phyloP scores from a whole-genome alignment of 2,797 vertebrate genomes.

The Hyperoplus lanceolatus region DNA sequence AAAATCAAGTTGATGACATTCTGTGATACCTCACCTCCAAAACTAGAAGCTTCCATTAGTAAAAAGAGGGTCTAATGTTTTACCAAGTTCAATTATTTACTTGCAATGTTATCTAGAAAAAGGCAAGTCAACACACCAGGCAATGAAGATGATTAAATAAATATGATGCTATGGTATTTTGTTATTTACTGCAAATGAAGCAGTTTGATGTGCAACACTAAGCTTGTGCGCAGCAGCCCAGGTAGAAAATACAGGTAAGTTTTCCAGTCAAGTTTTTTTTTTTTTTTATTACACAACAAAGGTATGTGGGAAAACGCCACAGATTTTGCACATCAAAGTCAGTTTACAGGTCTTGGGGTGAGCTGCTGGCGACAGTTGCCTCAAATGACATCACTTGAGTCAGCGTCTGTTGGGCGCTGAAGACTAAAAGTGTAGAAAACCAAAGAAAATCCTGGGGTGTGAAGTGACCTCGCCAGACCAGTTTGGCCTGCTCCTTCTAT shows the following conservation, averaged over 20 bases:
- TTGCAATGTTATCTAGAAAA: constrained; percentile 3
- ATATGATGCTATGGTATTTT: background rate
- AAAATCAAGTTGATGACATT: background rate
- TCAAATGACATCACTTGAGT: background rate
- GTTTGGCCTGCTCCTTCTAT: background rate
- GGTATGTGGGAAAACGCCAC: background rate
- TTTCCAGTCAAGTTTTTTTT: background rate
- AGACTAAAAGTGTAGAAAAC: background rate
- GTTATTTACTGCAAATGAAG: background rate
- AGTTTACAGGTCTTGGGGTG: background rate
- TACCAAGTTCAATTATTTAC: no score
- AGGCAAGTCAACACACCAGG: constrained; percentile 19
- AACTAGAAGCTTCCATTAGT: background rate
- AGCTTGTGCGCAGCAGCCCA: constrained; percentile 4
- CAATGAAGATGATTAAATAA: background rate
- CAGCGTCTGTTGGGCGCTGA: background rate
- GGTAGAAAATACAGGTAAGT: constrained; percentile 23
- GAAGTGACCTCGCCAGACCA: background rate
- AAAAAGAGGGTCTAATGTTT: no score
- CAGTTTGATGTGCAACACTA: background rate
- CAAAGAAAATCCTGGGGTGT: background rate
- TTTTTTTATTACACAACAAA: background rate
- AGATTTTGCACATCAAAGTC: constrained; percentile 7
- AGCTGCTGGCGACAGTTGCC: background rate
- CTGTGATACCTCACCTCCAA: background rate